A percentile compares a stretch with the other conserved stretches of the same genome.
These are phyloP conservation scores for Leucophenga maculata DNA, from an alignment of 2,888 invertebrate species.

Conservation along the genomic window DNA sequence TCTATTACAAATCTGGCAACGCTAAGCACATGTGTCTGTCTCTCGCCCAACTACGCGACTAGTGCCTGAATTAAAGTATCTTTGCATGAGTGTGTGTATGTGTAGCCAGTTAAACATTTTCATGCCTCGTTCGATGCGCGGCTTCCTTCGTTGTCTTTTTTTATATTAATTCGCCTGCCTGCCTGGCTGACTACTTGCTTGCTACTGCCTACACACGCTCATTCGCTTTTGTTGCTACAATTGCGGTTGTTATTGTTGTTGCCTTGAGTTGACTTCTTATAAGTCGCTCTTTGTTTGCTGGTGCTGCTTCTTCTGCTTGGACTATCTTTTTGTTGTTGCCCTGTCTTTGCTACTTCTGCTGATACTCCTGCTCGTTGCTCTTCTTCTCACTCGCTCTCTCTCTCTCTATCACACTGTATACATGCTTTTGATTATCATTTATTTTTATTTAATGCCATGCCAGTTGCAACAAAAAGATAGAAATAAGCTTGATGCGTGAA, in stretches of 20 bases:
- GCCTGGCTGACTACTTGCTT: background rate
- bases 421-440: slow-evolving; percentile 18
- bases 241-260: slow-evolving; percentile 11
- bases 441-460: slow-evolving; percentile 22
- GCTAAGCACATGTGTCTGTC: background rate
- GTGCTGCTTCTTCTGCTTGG: background rate
- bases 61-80: background rate
- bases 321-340: background rate
- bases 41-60: background rate
- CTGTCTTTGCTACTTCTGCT: background rate
- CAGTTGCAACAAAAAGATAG: slow-evolving; percentile 16
- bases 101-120: background rate
- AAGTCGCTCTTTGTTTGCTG: slow-evolving; percentile 25
- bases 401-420: background rate
- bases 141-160: background rate
- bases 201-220: slow-evolving; percentile 19
- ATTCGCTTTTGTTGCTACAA: background rate
- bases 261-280: slow-evolving; percentile 15
- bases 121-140: too few species aligned
- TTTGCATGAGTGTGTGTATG: background rate
- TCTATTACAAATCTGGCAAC: background rate
- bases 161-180: background rate
- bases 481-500: background rate
- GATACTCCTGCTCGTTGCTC: too few species aligned
- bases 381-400: too few species aligned